Conservation (phyloP, 2,888 invertebrate genomes). For the Apotomis capreana region DNA sequence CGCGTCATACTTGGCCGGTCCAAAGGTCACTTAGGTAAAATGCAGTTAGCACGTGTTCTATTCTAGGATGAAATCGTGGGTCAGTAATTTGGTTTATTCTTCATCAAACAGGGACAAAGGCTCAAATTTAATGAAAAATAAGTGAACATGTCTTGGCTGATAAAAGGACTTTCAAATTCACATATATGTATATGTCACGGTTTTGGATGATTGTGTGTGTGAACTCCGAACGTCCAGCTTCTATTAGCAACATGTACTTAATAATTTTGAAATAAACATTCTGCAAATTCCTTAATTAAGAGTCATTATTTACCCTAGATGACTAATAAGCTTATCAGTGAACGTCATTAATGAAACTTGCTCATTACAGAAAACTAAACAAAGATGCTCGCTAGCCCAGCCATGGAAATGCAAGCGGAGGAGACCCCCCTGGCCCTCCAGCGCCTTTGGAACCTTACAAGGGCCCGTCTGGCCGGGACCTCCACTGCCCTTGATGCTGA, state of each 20-base stretch:
- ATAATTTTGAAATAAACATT: neutral
- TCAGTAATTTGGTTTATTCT: no score
- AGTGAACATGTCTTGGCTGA: neutral
- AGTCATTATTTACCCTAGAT: conserved; percentile 15
- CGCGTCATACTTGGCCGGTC: neutral
- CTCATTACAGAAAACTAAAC: conserved; percentile 16
- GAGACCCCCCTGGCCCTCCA: conserved; percentile 79
- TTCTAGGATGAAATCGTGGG: neutral
- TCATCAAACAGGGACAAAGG: neutral
- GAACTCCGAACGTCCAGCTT: neutral
- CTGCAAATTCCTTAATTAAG: neutral
- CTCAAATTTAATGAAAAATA: neutral
- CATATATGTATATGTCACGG: no score
- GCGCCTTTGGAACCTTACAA: conserved; percentile 78
- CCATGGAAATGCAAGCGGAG: conserved; percentile 84
- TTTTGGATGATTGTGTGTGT: neutral
- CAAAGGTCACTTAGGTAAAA: neutral
- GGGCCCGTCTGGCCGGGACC: conserved; percentile 77
- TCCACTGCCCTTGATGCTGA: conserved; percentile 73
- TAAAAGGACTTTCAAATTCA: neutral
- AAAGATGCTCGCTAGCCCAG: conserved; percentile 75
- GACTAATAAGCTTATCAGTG: conserved; percentile 21
- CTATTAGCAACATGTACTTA: neutral
- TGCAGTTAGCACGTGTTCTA: neutral
- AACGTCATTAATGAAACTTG: conserved; percentile 5